A percentile compares a stretch with the other conserved stretches of the same genome.
These are phyloP conservation scores for Melanerpes aurifrons DNA, from an alignment of 2,113 vertebrate species.

Conservation along the genomic window DNA sequence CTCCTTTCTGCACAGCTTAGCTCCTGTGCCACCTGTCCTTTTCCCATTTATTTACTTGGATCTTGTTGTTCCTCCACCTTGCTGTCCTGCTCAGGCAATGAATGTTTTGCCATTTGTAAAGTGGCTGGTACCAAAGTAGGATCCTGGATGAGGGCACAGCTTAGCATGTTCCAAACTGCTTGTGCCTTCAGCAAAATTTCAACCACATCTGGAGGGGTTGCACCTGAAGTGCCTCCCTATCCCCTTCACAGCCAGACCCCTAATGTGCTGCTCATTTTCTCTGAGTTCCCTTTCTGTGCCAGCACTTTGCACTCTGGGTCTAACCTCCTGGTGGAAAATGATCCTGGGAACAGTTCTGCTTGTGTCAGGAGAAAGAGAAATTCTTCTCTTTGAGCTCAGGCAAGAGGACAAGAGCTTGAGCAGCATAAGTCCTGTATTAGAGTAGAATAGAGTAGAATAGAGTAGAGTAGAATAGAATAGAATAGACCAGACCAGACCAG, in stretches of 20 bases:
- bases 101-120: not conserved
- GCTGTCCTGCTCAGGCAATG: not conserved
- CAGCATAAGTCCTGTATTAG: not conserved
- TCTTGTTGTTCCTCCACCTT: accelerated
- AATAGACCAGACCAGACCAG: too few species aligned
- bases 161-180: not conserved
- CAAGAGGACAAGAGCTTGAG: not conserved
- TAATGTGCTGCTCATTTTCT: not conserved
- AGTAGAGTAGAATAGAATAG: too few species aligned
- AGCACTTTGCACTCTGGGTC: not conserved
- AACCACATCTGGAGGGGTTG: too few species aligned
- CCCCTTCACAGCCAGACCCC: not conserved
- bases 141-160: too few species aligned
- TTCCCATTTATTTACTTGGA: not conserved
- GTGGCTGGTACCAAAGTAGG: accelerated
- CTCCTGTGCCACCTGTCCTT: not conserved
- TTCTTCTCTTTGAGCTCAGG: not conserved
- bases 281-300: not conserved
- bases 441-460: too few species aligned
- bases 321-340: not conserved
- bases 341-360: not conserved
- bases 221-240: too few species aligned
- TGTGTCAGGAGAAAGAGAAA: not conserved
- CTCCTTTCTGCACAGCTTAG: not conserved
- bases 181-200: not conserved